Evolutionary conservation across 1,140 invertebrate genomes (phyloP), one percentile per base, ranked within the genome.

Genomic region (Ruditapes philippinarum): DNA sequence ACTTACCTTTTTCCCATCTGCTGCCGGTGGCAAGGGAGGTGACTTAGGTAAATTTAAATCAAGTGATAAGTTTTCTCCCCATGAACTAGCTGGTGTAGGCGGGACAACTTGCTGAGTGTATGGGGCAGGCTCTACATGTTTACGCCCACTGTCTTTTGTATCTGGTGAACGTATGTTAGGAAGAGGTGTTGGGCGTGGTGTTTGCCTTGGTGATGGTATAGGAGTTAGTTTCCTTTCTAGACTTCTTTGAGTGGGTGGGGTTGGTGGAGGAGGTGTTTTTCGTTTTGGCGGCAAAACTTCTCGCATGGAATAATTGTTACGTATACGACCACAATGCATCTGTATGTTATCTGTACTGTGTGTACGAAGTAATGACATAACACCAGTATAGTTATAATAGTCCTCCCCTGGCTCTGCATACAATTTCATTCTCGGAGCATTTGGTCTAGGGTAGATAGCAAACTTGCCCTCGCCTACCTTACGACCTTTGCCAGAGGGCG

Each of bases 301-400:
- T 28, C 89, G 38, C 36, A 95, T 68, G 14, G 93, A 86, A 80
- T 93, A 94, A 12, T 80, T 91, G 78, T 91, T 92, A 12, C 94
- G 84, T 65, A 95, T 91, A 70, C 95, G 88, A 19, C 95, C 95
- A 92, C 95, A 95, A 89, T 95, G 95, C 94, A 95, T 95, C 90
- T 92, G 88, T 2, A 93, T 88, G 76, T 93, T 93, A 49, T 94
- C 94, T 25, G 92, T 89, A 57, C 92, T 92, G 57, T 86, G 74
- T 54, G 92, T 94, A 9, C 93, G 60, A 0, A 94, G 74, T 0
- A 95, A 80, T 36, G 93, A 93, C 89, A 94, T 70, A n/a, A 94
- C 87, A 60, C 92, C 91, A 14, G 92, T 92, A 78, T 87, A 94
- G 78, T 92, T 84, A 81, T 95, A 95, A 89, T 95, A 94, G 76